Evolutionary conservation across 2,113 vertebrate genomes (phyloP), one percentile per base, ranked within the genome.

Genomic region (Brachyhypopomus occidentalis): DNA sequence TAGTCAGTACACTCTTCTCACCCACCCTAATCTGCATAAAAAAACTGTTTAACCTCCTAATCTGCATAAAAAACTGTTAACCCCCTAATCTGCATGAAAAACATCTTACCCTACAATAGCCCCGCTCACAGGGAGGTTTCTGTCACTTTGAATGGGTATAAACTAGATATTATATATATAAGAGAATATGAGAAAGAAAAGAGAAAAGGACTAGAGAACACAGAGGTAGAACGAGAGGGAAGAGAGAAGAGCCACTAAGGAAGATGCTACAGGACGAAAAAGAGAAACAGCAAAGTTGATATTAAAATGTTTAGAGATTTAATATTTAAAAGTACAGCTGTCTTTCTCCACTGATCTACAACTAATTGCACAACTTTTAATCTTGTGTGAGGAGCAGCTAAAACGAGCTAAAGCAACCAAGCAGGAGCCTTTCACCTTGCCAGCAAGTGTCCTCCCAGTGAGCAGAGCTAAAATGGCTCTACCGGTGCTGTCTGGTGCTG

Each of bases 1-100:
- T 27, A 19, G 77, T 81, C 85, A 85, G 85, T 85, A 62, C n/a
- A 17, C 64, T 58, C 22, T 80, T 63, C 86, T 79, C 25, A 55
- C 55, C 52, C 9, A 1, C 70, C 81, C 52, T 48, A 77, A 75
- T 85, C 73, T 48, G 85, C 81, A 48, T 6, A 48, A 48, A 1
- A 48, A 48, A 84, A n/a, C n/a, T n/a, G n/a, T n/a, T n/a, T n/a
- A n/a, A n/a, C n/a, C n/a, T n/a, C n/a, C n/a, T n/a, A n/a, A n/a
- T n/a, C n/a, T n/a, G n/a, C n/a, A n/a, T n/a, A n/a, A n/a, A n/a
- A n/a, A n/a, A n/a, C n/a, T n/a, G n/a, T n/a, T n/a, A n/a, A n/a
- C n/a, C n/a, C n/a, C n/a, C n/a, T n/a, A n/a, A n/a, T n/a, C n/a
- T n/a, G n/a, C n/a, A 84, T 58, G 85, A 56, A 84, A 84, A 87